A percentile compares a stretch with the other conserved stretches of the same genome.
Evolutionary conservation across 1,140 invertebrate genomes (phyloP).

Genomic region (Aphaenogaster floridana): DNA sequence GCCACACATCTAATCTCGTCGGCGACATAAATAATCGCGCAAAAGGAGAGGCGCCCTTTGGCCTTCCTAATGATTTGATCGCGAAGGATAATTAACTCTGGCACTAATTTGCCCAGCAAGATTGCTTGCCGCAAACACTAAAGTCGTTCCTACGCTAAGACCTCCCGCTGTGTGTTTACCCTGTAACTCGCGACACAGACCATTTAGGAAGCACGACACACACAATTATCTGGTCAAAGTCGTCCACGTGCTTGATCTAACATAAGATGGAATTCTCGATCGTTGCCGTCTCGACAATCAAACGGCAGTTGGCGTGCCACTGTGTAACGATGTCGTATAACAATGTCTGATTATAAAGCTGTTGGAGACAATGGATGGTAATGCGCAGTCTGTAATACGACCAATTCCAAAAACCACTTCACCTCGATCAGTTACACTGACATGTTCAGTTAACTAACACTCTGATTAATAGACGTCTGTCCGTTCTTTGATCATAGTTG

Average conservation of each 20-base stretch:
- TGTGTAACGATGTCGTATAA: conserved; percentile 30
- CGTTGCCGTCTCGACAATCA: conserved; percentile 44
- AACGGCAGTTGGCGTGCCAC: neutral
- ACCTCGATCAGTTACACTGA: neutral
- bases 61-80: conserved; percentile 28
- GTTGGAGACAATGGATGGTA: neutral
- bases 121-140: conserved; percentile 59
- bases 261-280: conserved; percentile 11
- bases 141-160: conserved; percentile 33
- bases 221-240: conserved; percentile 58
- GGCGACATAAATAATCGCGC: conserved; percentile 44
- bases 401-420: conserved; percentile 17
- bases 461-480: neutral
- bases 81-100: conserved; percentile 49
- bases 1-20: conserved; percentile 29
- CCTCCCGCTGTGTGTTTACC: conserved; percentile 27
- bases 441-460: neutral
- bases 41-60: conserved; percentile 19
- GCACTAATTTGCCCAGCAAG: conserved; percentile 57
- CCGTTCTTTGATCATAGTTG: neutral
- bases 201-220: conserved; percentile 50
- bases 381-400: neutral
- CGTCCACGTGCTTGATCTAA: conserved; percentile 14
- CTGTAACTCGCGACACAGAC: conserved; percentile 45
- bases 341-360: conserved; percentile 23